These are phyloP conservation scores for Peromyscus melanophrys DNA, from an alignment of 2,797 vertebrate species.

Conservation along the genomic window DNA sequence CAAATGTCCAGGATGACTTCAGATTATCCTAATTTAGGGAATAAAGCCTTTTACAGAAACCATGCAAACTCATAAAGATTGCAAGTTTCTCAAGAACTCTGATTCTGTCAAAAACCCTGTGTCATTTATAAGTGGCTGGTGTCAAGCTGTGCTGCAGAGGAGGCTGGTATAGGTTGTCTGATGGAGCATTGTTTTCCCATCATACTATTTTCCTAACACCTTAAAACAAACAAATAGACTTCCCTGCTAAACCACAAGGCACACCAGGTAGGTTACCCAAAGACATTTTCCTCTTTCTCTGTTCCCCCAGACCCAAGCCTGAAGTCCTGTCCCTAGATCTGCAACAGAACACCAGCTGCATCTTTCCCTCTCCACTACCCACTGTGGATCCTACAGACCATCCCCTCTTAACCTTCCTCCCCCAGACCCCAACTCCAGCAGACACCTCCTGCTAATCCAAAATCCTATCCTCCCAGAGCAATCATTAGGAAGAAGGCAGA, in stretches of 20 bases:
- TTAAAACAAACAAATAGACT: constrained; percentile 14
- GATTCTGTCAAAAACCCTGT: background rate
- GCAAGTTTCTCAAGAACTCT: background rate
- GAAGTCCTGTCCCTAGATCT: background rate
- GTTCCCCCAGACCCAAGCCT: background rate
- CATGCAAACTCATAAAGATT: constrained; percentile 10
- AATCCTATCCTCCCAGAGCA: background rate
- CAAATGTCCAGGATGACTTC: background rate
- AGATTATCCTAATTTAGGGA: constrained; percentile 35
- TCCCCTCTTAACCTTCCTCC: too few relatives aligned
- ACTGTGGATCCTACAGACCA: too few relatives aligned
- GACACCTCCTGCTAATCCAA: background rate
- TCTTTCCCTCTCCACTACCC: background rate
- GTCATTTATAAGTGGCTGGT: background rate
- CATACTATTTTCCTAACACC: background rate
- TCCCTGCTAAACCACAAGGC: background rate
- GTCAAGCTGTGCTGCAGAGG: background rate
- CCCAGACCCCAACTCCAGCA: background rate
- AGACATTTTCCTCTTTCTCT: background rate
- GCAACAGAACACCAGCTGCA: background rate
- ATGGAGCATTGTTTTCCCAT: background rate
- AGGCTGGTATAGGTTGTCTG: background rate
- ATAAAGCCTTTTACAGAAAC: constrained; percentile 19
- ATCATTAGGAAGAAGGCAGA: too few relatives aligned
- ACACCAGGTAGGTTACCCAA: background rate